Base-by-base conservation (phyloP, 2,797 vertebrate species). In the Nothura maculosa region DNA sequence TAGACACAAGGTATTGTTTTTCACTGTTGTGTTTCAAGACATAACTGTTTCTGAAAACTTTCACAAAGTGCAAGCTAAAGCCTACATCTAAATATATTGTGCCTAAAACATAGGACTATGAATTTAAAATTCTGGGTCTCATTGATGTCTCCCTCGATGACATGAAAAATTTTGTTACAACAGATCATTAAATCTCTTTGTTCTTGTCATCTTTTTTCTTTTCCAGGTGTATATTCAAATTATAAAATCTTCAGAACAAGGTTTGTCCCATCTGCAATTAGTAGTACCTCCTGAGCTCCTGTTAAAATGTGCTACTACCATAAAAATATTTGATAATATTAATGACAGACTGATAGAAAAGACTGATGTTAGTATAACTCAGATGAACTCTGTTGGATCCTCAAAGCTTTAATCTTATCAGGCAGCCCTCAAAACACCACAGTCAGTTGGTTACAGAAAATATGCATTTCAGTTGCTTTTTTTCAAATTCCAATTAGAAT, bases 401-500 rank as follows among this genome's bases (percentile, higher is more conserved):
- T 92, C 64, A 30, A 24, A 89, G n/a, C 60, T 95, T 96, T 90
- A 34, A 74, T 68, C 24, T 87, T 52, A 68, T 36, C 60, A 90
- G 73, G 85, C 47, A 89, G 18, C 48, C 76, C 86, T 81, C 14
- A 6, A 92, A 94, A 85, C 69, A 82, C 22, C 36, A 62, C 19
- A 81, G 55, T 20, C 48, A 34, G 30, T 2, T 61, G 4, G 34
- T 76, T 90, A 86, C 25, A 84, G 69, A 78, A 43, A 91, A 69
- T 18, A 66, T 30, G 25, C 8, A 72, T 60, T 30, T 73, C 77
- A 88, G 54, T 20, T 38, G 22, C n/a, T 60, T 81, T 45, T 45
- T 78, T 91, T 88, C 74, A 95, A 91, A 88, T 79, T 90, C 81
- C 90, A 91, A 68, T 91, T 87, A 85, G 38, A 91, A 82, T 58